phyloP scores from a whole-genome alignment of 2,113 vertebrate genomes.

The Thymallus thymallus region DNA sequence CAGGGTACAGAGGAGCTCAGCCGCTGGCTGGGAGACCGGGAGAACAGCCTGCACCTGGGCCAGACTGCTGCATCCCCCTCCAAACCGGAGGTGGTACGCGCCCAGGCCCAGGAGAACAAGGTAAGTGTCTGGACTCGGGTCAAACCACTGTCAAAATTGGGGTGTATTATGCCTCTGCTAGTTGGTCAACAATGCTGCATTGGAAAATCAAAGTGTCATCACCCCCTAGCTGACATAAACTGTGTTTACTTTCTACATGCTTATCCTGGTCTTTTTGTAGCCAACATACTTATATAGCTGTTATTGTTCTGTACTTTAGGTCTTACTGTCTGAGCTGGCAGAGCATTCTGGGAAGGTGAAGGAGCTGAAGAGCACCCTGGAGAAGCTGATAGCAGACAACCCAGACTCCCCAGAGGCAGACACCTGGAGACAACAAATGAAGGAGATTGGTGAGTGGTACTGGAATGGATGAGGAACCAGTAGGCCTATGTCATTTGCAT shows the following conservation, averaged over 20 bases:
- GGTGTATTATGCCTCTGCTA: too few species aligned
- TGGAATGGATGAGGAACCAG: too few species aligned
- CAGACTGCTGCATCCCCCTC: constrained; percentile 80
- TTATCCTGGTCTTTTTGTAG: background rate
- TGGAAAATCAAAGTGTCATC: background rate
- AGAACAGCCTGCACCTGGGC: constrained; percentile 72
- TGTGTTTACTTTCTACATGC: background rate
- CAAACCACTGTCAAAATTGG: background rate
- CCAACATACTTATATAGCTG: background rate
- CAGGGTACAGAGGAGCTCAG: constrained; percentile 75
- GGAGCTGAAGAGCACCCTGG: constrained; percentile 83
- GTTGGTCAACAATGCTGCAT: background rate
- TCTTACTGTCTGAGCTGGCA: constrained; percentile 84
- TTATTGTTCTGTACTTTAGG: constrained; percentile 67
- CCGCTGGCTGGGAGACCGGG: constrained; percentile 84
- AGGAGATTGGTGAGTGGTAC: constrained; percentile 84
- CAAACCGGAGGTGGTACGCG: constrained; percentile 82
- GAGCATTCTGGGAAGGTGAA: constrained; percentile 88
- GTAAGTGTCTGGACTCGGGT: constrained; percentile 59
- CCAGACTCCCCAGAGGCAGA: constrained; percentile 89
- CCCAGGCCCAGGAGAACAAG: constrained; percentile 94
- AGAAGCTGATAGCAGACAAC: constrained; percentile 82
- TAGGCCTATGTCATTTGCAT: too few species aligned
- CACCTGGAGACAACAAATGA: constrained; percentile 87
- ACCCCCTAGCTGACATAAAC: too few species aligned